A percentile compares a stretch with the other conserved stretches of the same genome.
Evolutionary conservation across 2,113 vertebrate genomes (phyloP).

Genomic region (Chlorodrepanis virens): DNA sequence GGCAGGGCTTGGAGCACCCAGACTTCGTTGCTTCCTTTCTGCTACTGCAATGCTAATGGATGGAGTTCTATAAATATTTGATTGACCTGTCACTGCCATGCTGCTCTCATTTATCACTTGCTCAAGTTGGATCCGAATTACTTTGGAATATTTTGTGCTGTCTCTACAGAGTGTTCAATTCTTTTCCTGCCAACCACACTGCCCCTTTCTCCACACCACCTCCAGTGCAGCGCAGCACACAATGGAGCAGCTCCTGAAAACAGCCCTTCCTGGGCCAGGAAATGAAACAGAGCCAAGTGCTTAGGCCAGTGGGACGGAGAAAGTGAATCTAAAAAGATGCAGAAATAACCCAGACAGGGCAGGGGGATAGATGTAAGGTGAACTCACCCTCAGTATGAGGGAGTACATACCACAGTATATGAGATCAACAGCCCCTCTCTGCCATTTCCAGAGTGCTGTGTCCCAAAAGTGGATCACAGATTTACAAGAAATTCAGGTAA

Average conservation of each 20-base stretch:
- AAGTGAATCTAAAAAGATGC: background rate
- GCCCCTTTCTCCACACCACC: background rate
- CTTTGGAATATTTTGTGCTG: slow-evolving; percentile 39
- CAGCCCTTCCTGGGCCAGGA: background rate
- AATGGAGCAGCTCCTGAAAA: background rate
- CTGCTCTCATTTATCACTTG: slow-evolving; percentile 66
- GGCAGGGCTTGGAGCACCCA: background rate
- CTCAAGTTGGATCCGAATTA: background rate
- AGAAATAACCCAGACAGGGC: background rate
- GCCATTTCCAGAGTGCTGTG: background rate
- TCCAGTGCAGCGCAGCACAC: accelerated
- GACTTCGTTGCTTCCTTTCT: slow-evolving; percentile 13
- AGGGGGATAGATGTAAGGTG: background rate
- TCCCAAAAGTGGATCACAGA: slow-evolving; percentile 40
- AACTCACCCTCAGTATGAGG: background rate
- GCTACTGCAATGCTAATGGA: slow-evolving; percentile 39
- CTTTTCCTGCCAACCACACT: background rate
- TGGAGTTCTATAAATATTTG: slow-evolving; percentile 68
- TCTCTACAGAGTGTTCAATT: background rate
- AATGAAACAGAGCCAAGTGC: background rate
- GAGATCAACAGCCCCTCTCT: slow-evolving; percentile 13
- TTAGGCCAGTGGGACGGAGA: background rate
- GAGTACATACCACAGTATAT: background rate
- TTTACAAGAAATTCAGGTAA: slow-evolving; percentile 58
- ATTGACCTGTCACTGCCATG: slow-evolving; percentile 63